These are phyloP conservation scores for Panthera leo DNA, from an alignment of 2,113 vertebrate species.

Conservation along the genomic window DNA sequence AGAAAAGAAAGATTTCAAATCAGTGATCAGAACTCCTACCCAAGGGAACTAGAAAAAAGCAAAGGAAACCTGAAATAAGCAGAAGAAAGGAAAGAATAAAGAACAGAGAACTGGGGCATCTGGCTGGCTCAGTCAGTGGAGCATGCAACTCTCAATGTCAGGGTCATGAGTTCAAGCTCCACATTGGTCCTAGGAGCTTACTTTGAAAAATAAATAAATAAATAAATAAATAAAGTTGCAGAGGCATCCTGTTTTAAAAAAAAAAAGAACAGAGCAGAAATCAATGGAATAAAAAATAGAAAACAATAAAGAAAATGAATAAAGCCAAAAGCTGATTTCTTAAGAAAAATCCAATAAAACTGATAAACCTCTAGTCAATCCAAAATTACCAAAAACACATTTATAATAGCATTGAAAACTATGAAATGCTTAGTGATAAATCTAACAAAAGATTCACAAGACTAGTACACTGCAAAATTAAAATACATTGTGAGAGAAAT, in stretches of 20 bases:
- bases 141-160: not conserved
- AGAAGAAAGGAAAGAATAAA: not conserved
- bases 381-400: not conserved
- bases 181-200: not conserved
- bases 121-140: not conserved
- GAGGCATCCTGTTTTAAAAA: not conserved
- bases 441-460: not conserved
- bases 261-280: not conserved
- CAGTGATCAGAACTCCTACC: not conserved
- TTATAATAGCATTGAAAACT: not conserved
- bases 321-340: not conserved
- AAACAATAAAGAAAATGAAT: not conserved
- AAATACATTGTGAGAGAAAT: not conserved
- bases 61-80: not conserved
- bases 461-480: not conserved
- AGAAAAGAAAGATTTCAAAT: not conserved
- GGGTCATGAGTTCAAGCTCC: not conserved
- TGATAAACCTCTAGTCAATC: not conserved
- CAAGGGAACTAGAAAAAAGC: not conserved
- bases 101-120: not conserved
- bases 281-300: not conserved
- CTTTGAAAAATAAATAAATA: not conserved
- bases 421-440: not conserved
- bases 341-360: not conserved
- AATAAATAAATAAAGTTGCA: not conserved